Evolutionary conservation across 2,888 invertebrate genomes (phyloP).

Genomic region (Tipula vernalis): DNA sequence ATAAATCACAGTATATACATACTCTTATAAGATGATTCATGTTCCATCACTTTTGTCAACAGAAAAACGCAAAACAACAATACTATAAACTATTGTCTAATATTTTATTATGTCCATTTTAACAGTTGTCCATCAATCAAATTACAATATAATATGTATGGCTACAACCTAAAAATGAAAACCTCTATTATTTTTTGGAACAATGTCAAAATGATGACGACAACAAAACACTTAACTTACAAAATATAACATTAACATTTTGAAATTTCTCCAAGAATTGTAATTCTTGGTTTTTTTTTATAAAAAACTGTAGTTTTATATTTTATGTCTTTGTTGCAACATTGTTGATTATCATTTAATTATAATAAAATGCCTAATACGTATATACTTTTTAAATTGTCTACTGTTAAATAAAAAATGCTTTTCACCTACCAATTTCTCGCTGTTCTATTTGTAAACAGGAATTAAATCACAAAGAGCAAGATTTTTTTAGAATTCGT

Average conservation of each 20-base stretch:
- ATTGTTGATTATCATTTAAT: neutral
- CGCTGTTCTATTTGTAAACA: neutral
- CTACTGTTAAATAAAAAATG: neutral
- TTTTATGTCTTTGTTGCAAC: neutral
- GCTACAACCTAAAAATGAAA: neutral
- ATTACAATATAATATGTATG: neutral
- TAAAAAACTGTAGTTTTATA: neutral
- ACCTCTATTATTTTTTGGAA: neutral
- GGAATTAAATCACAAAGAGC: neutral
- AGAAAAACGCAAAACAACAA: neutral
- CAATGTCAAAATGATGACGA: neutral
- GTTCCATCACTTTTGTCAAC: neutral
- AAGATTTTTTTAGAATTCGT: neutral
- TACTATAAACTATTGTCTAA: neutral
- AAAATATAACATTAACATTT: neutral
- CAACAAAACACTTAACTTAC: neutral
- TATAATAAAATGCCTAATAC: neutral
- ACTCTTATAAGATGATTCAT: neutral
- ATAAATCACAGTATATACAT: neutral
- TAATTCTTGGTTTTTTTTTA: neutral
- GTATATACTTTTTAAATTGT: neutral
- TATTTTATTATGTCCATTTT: neutral
- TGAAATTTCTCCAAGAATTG: slow-evolving; percentile 4
- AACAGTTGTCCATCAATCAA: slow-evolving; percentile 4
- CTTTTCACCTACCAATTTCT: neutral